Percentiles rank a stretch among this genome's conserved stretches.
These are phyloP conservation scores for Galendromus occidentalis DNA, from an alignment of 1,140 invertebrate species.

Conservation along the genomic window DNA sequence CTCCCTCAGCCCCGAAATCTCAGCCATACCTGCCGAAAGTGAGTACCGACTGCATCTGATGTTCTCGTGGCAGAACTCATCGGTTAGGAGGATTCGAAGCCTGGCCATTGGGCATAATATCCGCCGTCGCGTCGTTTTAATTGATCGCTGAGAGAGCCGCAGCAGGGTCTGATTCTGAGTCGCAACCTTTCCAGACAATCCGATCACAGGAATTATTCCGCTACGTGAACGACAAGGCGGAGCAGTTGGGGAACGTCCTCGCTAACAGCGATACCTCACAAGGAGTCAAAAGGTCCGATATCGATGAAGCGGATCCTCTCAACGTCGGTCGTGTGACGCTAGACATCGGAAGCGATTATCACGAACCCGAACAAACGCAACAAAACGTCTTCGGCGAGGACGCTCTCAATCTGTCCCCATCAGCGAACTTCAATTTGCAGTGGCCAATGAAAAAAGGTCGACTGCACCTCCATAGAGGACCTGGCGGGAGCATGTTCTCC, in stretches of 20 bases:
- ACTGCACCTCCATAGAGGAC: constrained; percentile 56
- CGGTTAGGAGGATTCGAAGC: not conserved
- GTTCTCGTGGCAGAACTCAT: not conserved
- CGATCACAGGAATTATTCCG: not conserved
- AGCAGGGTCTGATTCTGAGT: too few species aligned
- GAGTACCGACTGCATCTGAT: not conserved
- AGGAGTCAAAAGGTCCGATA: not conserved
- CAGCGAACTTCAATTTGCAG: constrained; percentile 48
- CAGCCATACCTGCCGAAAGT: not conserved
- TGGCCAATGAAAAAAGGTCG: constrained; percentile 60
- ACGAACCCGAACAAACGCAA: constrained; percentile 41
- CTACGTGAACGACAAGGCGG: not conserved
- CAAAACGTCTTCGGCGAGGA: constrained; percentile 13
- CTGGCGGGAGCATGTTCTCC: constrained; percentile 60
- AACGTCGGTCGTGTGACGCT: not conserved
- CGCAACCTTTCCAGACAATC: not conserved
- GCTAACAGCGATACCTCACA: not conserved
- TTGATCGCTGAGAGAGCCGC: not conserved
- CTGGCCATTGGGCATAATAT: not conserved
- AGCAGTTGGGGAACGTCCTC: not conserved
- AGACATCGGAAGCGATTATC: constrained; percentile 21
- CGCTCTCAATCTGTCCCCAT: constrained; percentile 5
- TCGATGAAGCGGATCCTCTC: not conserved
- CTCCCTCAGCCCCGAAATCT: constrained; percentile 23
- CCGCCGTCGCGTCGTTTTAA: not conserved